Base-by-base conservation (phyloP, 1,140 invertebrate genomes). In the Drosophila navojoa region DNA sequence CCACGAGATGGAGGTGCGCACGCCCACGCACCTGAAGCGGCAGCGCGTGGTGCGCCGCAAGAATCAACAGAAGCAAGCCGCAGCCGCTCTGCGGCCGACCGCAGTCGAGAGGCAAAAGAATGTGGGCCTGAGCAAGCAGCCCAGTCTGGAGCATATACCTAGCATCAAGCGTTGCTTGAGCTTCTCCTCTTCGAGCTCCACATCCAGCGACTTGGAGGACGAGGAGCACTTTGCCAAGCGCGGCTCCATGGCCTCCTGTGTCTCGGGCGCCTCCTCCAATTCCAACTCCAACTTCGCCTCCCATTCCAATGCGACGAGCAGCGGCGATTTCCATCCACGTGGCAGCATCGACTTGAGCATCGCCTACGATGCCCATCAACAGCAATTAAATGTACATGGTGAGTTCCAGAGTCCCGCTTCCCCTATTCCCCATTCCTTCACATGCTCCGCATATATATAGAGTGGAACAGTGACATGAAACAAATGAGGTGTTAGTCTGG, bases 361-460 rank as follows among this genome's bases (percentile, higher is more conserved):
- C 19, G 35, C 42, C n/a, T 82, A 75, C 45, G 63, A 79, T 38
- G 71, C 72, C 42, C 70, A 77, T 15, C 71, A 87, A 25, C 79
- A 77, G 61, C 76, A 76, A 67, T 81, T 92, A 63, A 91, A 91
- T 89, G 90, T 92, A 79, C 91, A 92, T 66, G 91, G 91, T 92
- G 84, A 92, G 91, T 91, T 81, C 81, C 85, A 79, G 62, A 10
- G 35, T 42, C 53, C 35, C 42, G 19, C 22, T 11, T 11, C n/a
- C 9, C 22, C 5, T 5, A n/a, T 40, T 44, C 13, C 52, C 27
- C 5, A 25, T 16, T 32, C 52, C 27, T 50, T 4, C 10, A n/a
- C 5, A 5, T 15, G 2, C 13, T 22, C 42, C 42, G 6, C 6
- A 22, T 0, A 22, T 22, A 22, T 22, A 22, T 22, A 22, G 1